These are phyloP conservation scores for Rhagoletis pomonella DNA, from an alignment of 1,140 invertebrate species.

Conservation along the genomic window DNA sequence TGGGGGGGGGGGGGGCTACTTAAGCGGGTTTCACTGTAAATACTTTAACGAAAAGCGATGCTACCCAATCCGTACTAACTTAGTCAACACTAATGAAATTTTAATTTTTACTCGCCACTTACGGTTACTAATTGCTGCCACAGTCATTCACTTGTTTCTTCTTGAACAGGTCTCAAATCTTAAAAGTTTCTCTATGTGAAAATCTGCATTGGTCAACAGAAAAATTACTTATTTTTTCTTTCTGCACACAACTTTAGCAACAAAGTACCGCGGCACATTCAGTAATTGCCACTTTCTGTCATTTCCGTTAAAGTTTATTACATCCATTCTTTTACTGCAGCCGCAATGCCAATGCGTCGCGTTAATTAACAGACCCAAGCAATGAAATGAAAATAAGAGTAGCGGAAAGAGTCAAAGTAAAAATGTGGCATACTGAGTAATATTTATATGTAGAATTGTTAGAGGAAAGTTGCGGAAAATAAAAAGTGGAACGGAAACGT, in stretches of 20 bases:
- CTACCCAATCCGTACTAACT: no score
- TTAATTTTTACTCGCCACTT: background rate
- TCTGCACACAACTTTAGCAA: background rate
- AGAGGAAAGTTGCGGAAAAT: background rate
- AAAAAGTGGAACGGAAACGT: background rate
- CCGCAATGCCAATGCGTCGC: background rate
- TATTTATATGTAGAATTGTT: background rate
- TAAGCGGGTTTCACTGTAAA: no score
- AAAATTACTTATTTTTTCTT: background rate
- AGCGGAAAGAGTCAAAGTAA: background rate
- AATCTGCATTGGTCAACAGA: background rate
- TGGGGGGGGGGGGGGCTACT: no score
- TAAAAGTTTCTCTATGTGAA: background rate
- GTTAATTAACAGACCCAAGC: conserved; percentile 14
- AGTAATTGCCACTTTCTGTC: conserved; percentile 34
- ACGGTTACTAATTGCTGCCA: conserved; percentile 27
- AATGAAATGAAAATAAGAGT: background rate
- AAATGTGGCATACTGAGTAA: background rate
- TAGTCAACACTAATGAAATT: no score
- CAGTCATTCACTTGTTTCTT: background rate
- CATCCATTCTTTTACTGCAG: conserved; percentile 21
- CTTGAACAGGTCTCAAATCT: background rate
- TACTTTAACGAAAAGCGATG: no score
- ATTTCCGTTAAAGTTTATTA: conserved; percentile 53
- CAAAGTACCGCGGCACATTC: background rate